Percentiles rank a stretch among this genome's conserved stretches.
These are phyloP conservation scores for Glyphotaelius pellucidus DNA, from an alignment of 2,888 invertebrate genomes.

Conservation along the genomic window DNA sequence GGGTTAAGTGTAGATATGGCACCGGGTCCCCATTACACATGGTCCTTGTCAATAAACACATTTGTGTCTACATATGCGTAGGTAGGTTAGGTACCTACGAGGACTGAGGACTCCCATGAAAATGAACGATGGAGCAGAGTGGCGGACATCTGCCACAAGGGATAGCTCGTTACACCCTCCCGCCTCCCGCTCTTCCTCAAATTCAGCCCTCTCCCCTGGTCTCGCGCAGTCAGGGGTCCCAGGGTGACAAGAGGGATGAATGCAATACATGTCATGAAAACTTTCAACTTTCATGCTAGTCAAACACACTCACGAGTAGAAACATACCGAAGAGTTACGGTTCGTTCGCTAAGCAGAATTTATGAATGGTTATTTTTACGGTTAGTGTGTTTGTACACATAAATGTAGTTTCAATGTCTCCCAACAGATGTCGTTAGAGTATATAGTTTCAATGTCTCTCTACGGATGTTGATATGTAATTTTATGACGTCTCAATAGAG, in stretches of 20 bases:
- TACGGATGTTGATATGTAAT: too few relatives aligned
- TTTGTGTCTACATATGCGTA: background rate
- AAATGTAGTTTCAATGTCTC: too few relatives aligned
- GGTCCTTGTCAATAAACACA: background rate
- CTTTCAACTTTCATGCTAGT: background rate
- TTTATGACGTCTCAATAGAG: too few relatives aligned
- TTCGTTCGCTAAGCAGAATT: background rate
- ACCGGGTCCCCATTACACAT: background rate
- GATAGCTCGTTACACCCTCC: constrained; percentile 54
- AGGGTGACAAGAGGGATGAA: constrained; percentile 15
- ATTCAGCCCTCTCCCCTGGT: background rate
- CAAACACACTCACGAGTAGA: constrained; percentile 5
- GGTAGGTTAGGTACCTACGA: background rate
- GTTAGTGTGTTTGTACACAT: too few relatives aligned
- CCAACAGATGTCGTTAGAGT: too few relatives aligned
- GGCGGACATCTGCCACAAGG: constrained; percentile 57
- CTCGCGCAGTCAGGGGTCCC: constrained; percentile 16
- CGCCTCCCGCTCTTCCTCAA: background rate
- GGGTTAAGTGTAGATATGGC: background rate
- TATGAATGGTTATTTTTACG: background rate
- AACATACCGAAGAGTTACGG: background rate
- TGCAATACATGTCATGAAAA: background rate
- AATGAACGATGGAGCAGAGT: constrained; percentile 47
- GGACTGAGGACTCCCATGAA: constrained; percentile 40
- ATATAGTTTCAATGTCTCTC: too few relatives aligned